Conservation (phyloP, 2,113 vertebrate species). For the Aphelocoma coerulescens region DNA sequence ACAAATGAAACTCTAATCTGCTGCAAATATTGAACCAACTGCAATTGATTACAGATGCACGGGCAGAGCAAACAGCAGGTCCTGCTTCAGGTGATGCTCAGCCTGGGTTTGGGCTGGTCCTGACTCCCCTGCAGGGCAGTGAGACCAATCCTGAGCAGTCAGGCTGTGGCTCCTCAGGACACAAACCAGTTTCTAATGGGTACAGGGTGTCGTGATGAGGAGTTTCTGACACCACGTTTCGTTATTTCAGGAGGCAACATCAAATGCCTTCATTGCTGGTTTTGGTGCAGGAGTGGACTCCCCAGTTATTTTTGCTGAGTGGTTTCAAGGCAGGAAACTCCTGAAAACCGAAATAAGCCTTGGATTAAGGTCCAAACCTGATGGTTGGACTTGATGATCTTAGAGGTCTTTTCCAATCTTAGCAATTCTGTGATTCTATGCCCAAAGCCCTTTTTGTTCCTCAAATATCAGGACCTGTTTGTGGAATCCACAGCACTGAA, state of each 20-base stretch:
- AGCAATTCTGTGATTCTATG: not conserved
- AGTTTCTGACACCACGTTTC: accelerated
- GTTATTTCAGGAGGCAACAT: not conserved
- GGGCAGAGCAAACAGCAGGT: not conserved
- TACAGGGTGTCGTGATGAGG: not conserved
- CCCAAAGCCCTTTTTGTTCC: not conserved
- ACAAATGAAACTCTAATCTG: slow-evolving; percentile 43
- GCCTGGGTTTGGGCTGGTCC: not conserved
- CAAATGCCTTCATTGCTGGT: not conserved
- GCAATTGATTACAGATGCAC: not conserved
- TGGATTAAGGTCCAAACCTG: not conserved
- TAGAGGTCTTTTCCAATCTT: not conserved
- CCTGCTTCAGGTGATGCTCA: not conserved
- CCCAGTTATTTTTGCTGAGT: not conserved
- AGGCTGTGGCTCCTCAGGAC: not conserved
- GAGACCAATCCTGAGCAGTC: not conserved
- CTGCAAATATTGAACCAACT: slow-evolving; percentile 14
- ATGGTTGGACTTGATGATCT: not conserved
- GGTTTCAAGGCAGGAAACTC: not conserved
- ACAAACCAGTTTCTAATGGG: not conserved
- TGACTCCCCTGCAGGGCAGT: not conserved
- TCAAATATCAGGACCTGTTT: not conserved
- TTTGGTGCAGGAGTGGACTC: not conserved
- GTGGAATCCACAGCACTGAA: not conserved
- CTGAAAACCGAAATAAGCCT: not conserved